Percentiles rank a stretch among this genome's conserved stretches.
Evolutionary conservation across 2,888 invertebrate species (phyloP).

Genomic region (Tethea ocularis): DNA sequence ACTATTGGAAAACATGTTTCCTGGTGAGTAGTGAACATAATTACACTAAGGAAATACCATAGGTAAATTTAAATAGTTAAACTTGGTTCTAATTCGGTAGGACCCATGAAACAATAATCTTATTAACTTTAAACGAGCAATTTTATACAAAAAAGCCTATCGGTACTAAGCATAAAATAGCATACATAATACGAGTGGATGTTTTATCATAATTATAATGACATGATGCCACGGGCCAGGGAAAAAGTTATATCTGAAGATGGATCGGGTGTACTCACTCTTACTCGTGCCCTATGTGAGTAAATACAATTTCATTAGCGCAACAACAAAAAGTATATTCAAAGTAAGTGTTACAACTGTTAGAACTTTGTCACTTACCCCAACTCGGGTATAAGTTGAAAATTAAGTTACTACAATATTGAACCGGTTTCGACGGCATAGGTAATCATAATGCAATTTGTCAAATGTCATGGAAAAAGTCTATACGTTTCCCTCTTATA

Average conservation of each 20-base stretch:
- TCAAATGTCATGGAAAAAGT: conserved; percentile 53
- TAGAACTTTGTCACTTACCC: conserved; percentile 49
- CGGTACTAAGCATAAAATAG: too few species aligned
- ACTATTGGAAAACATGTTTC: conserved; percentile 35
- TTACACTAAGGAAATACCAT: not conserved
- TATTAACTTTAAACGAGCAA: not conserved
- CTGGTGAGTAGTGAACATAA: conserved; percentile 16
- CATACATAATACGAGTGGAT: not conserved
- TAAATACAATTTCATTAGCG: conserved; percentile 27
- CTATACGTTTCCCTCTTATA: conserved; percentile 17
- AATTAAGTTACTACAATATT: conserved; percentile 57
- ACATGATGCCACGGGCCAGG: not conserved
- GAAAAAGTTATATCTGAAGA: not conserved
- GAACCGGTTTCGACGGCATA: conserved; percentile 52
- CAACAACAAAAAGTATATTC: conserved; percentile 28
- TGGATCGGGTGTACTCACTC: conserved; percentile 17
- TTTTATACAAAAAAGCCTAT: too few species aligned
- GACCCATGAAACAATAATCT: too few species aligned
- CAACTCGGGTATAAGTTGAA: conserved; percentile 50
- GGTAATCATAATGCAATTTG: conserved; percentile 74
- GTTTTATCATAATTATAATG: not conserved
- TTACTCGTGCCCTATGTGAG: conserved; percentile 24
- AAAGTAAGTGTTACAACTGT: conserved; percentile 33
- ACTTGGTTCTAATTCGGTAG: not conserved
- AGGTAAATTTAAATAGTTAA: not conserved